phyloP scores from a whole-genome alignment of 64 coral and sea anemone species.

The Stichodactyla helianthus region DNA sequence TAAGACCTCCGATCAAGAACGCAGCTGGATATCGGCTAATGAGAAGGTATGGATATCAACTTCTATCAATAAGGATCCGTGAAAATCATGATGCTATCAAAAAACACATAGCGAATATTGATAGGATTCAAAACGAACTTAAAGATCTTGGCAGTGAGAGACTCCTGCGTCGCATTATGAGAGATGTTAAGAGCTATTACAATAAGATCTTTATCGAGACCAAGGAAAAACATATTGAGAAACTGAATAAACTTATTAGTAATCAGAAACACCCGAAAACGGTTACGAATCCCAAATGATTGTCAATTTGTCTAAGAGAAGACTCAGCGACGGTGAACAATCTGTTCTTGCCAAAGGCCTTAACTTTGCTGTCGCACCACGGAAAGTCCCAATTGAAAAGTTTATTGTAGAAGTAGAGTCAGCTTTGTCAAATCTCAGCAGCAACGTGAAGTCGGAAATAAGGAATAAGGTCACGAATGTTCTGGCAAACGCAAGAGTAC shows the following conservation, averaged over 20 bases:
- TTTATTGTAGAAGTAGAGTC: conserved; percentile 5
- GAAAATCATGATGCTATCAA: neutral
- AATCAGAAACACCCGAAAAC: neutral
- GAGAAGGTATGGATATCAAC: neutral
- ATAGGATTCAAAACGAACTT: neutral
- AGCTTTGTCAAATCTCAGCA: neutral
- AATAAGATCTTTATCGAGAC: neutral
- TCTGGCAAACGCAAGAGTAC: neutral
- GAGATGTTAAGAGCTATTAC: neutral
- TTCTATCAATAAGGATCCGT: neutral
- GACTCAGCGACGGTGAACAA: neutral
- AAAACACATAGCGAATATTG: neutral
- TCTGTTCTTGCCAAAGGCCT: conserved; percentile 3
- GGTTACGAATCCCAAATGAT: neutral
- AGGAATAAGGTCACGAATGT: conserved; percentile 20
- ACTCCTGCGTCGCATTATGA: neutral
- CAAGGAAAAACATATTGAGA: neutral
- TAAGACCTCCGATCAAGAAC: too few species aligned
- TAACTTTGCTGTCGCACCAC: conserved; percentile 26
- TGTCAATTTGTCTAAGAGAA: conserved; percentile 20
- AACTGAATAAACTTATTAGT: neutral
- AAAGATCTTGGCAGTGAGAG: neutral
- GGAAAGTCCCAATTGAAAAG: conserved; percentile 1
- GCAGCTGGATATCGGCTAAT: neutral
- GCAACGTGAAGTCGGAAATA: neutral